phyloP scores from a whole-genome alignment of 2,888 invertebrate species.

The Nymphalis polychloros region DNA sequence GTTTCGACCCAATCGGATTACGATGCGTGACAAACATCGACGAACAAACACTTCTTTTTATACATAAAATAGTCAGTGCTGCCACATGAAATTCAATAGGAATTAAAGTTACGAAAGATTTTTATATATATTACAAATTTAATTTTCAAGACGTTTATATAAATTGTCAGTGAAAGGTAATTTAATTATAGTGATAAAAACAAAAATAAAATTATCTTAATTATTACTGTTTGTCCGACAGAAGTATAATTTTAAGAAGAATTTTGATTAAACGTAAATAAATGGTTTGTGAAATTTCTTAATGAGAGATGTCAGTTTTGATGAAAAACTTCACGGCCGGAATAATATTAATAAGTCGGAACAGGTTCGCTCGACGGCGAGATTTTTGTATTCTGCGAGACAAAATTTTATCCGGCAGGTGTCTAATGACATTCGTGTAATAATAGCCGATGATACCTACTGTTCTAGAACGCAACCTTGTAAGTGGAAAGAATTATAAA shows the following conservation, averaged over 20 bases:
- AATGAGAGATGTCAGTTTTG: constrained; percentile 19
- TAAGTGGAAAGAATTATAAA: too few species aligned
- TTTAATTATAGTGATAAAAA: not conserved
- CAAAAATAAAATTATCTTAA: constrained; percentile 6
- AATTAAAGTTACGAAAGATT: too few species aligned
- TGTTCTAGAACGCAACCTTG: not conserved
- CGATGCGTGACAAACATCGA: too few species aligned
- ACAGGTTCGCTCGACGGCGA: constrained; percentile 21
- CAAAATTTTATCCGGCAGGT: constrained; percentile 18
- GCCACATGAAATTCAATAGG: too few species aligned
- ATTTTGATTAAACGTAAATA: constrained; percentile 12
- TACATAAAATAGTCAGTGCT: too few species aligned
- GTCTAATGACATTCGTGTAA: constrained; percentile 11
- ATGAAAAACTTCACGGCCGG: constrained; percentile 19
- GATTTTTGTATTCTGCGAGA: constrained; percentile 13
- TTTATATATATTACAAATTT: too few species aligned
- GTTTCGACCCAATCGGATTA: too few species aligned
- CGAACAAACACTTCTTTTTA: too few species aligned
- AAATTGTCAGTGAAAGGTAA: constrained; percentile 1
- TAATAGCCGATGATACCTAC: not conserved
- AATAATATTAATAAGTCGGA: constrained; percentile 17
- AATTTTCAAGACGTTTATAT: too few species aligned
- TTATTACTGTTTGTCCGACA: not conserved
- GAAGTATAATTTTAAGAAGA: constrained; percentile 1
- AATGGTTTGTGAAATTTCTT: constrained; percentile 25